Evolutionary conservation across 2,888 invertebrate species (phyloP), one percentile per base, ranked within the genome.

Genomic region (Apocheima hispidaria): DNA sequence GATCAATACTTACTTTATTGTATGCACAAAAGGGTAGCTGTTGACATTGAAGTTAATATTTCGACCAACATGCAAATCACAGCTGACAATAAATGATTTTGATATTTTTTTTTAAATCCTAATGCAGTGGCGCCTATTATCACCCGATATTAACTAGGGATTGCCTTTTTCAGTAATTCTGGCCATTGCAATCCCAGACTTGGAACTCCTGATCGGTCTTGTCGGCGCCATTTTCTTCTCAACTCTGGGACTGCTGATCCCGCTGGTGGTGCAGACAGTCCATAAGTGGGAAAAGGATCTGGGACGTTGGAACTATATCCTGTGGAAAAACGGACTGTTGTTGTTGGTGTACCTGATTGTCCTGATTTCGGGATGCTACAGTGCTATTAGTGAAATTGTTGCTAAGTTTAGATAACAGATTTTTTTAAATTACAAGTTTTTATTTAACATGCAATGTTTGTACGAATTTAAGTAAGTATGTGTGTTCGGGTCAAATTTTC

Each of bases 131-230:
- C 4, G 4, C 5, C n/a, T n/a, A 14, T 33, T n/a, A 33, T 33
- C n/a, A 33, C 12, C 0, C 4, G 3, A 33, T 36, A 36, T 9
- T 16, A 3, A 36, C 9, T 36, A 36, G 36, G 16, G 16, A 36
- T 16, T 48, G 41, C 61, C 36, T 63, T 72, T 94, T 83, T 74
- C 94, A 94, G 97, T 97, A 69, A 90, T 94, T 6, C 81, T 98
- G 49, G 97, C 97, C 0, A 94, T 95, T 2, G 94, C 95, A 4
- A 96, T 98, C 23, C 98, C 98, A 2, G 94, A 97, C 72, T 86
- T 98, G 58, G 97, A 96, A 60, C 94, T 97, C 0, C 95, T 98
- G 65, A 98, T 99, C 66, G 96, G 97, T 5, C 90, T 99, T 38
- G 97, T 98, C 0, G 98, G 98, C 1, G 96, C 98, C 2, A 93